Base-by-base conservation (phyloP, 2,888 invertebrate species). In the Neocrepidodera transversa region DNA sequence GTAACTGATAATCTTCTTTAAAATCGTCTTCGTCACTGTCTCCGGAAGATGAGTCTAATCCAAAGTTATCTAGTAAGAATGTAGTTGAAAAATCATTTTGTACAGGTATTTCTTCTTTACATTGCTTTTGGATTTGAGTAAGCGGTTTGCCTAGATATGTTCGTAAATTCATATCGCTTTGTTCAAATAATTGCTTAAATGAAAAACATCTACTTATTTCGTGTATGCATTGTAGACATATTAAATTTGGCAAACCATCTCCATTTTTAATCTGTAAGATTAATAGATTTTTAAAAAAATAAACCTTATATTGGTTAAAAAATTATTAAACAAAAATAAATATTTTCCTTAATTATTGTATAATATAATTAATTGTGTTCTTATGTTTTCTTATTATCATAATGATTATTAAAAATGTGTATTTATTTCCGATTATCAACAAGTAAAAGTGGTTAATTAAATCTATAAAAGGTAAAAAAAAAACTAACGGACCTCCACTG, bases 121-220 rank as follows among this genome's bases (percentile, higher is more conserved):
- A 69, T 20, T 66, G 71, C 62, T 72, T 73, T 11, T 63, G 63
- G 52, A 62, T 63, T 45, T 64, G 56, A 4, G 28, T 23, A 1
- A 55, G 11, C 3, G 80, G 79, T 68, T 79, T 79, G 3, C 80
- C 79, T 11, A 81, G 65, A 60, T 78, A 81, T 59, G 78, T 76
- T 32, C 80, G 72, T 10, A 82, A 71, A 60, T 77, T 81, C 23
- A 72, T 61, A 63, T 82, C 81, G 0, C 82, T 81, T 56, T 79
- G 79, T 70, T 81, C 80, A 67, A 82, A 82, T 30, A 81, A 72
- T 70, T 81, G 78, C 70, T 81, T 82, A 66, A 83, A 83, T 4
- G 81, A 76, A 67, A 77, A 82, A 10, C 80, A 80, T 53, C 79
- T 74, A 64, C 78, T 80, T 30, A 82, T 79, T 74, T 82, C 80